Percentiles rank a stretch among this genome's conserved stretches.
These are phyloP conservation scores for Oligia strigilis DNA, from an alignment of 2,888 invertebrate species.

Conservation along the genomic window DNA sequence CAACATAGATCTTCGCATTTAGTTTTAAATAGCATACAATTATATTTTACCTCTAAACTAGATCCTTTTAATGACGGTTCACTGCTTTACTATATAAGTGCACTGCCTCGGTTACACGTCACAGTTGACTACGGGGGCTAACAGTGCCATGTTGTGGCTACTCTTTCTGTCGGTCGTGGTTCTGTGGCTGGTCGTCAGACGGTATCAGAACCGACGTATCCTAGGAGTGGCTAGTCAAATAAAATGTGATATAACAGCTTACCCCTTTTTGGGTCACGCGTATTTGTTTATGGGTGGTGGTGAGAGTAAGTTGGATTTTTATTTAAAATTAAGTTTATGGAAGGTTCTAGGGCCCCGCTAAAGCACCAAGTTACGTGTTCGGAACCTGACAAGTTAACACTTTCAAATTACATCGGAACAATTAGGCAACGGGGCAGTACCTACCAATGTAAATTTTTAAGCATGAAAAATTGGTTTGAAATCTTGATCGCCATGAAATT, in stretches of 20 bases:
- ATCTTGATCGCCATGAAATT: neutral
- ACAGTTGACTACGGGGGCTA: constrained; percentile 13
- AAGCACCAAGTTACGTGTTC: neutral
- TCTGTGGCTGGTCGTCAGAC: constrained; percentile 30
- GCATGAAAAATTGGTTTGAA: neutral
- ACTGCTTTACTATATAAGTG: constrained; percentile 31
- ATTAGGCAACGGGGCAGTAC: neutral
- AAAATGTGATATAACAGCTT: constrained; percentile 57
- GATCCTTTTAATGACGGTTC: neutral
- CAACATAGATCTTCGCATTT: neutral
- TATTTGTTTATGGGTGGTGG: constrained; percentile 64
- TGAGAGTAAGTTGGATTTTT: constrained; percentile 58
- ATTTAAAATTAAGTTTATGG: neutral
- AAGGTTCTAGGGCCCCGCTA: too few relatives aligned
- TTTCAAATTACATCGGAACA: neutral
- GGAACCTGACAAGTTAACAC: neutral
- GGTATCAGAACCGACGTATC: constrained; percentile 61
- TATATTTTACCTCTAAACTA: neutral
- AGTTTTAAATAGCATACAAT: neutral
- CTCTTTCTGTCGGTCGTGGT: constrained; percentile 8
- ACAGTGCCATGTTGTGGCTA: constrained; percentile 47
- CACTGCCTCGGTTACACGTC: neutral
- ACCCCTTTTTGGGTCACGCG: constrained; percentile 70
- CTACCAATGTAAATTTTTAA: neutral
- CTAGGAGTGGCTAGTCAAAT: constrained; percentile 61